Evolutionary conservation across 1,140 invertebrate species (phyloP).

Genomic region (Drosophila navojoa): DNA sequence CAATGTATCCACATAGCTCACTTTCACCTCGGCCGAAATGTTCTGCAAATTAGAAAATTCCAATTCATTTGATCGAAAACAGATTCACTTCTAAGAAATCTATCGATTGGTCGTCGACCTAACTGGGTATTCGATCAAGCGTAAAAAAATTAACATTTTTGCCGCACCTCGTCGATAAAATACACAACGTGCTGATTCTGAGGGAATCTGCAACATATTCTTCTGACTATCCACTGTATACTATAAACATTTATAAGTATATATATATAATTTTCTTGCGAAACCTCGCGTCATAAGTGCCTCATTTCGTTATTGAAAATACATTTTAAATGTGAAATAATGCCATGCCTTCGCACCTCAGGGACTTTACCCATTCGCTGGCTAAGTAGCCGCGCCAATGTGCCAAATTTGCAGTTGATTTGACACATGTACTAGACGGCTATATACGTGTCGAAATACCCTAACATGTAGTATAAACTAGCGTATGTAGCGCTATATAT

Average conservation of each 20-base stretch:
- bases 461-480: neutral
- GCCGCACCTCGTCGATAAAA: conserved; percentile 18
- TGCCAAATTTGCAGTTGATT: conserved; percentile 27
- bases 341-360: neutral
- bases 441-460: neutral
- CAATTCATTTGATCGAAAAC: conserved; percentile 1
- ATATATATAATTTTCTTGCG: conserved; percentile 30
- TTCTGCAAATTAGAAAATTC: conserved; percentile 46
- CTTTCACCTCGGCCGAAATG: conserved; percentile 71
- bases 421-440: neutral
- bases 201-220: neutral
- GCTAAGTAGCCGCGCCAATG: conserved; percentile 24
- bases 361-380: neutral
- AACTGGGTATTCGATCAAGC: conserved; percentile 41
- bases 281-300: conserved; percentile 58
- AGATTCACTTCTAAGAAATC: neutral
- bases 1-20: conserved; percentile 63
- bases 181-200: conserved; percentile 10
- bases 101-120: neutral
- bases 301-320: conserved; percentile 50
- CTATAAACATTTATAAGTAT: neutral
- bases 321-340: conserved; percentile 48
- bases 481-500: neutral
- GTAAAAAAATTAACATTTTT: neutral
- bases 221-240: neutral